phyloP scores from a whole-genome alignment of 2,113 vertebrate genomes.

The Proterorhinus semilunaris region DNA sequence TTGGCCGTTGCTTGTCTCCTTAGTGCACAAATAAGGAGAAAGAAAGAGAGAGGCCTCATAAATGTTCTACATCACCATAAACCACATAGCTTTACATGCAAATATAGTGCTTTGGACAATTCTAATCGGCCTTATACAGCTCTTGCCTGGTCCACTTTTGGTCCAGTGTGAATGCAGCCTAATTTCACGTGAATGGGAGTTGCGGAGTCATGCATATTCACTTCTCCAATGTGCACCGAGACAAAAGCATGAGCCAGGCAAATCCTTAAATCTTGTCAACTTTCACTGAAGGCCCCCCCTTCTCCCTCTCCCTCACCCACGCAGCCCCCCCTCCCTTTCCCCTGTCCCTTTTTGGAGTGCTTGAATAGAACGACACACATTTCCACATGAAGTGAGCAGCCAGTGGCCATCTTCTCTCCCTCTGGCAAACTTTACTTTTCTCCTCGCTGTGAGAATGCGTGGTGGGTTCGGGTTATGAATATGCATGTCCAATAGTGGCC shows the following conservation, averaged over 20 bases:
- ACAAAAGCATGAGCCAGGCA: slow-evolving; percentile 60
- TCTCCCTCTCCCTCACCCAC: neutral
- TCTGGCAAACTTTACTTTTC: slow-evolving; percentile 68
- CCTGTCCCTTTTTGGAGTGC: slow-evolving; percentile 53
- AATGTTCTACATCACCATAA: neutral
- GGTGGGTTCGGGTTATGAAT: slow-evolving; percentile 68
- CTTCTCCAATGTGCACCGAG: slow-evolving; percentile 35
- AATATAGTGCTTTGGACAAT: neutral
- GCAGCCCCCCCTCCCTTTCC: slow-evolving; percentile 24
- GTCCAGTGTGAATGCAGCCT: slow-evolving; percentile 12
- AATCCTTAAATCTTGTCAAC: slow-evolving; percentile 73
- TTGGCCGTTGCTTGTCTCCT: neutral
- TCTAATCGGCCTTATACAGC: slow-evolving; percentile 1
- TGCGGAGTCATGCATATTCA: slow-evolving; percentile 42
- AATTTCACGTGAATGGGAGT: slow-evolving; percentile 46
- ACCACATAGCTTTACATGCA: neutral
- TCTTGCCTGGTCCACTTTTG: slow-evolving; percentile 5
- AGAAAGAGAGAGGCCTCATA: neutral
- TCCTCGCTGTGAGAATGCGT: slow-evolving; percentile 77
- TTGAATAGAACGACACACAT: slow-evolving; percentile 68
- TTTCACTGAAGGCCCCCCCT: slow-evolving; percentile 46
- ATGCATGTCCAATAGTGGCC: slow-evolving; percentile 67
- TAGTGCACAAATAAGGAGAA: neutral
- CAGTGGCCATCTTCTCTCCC: slow-evolving; percentile 61
- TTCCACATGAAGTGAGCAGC: slow-evolving; percentile 74